A percentile compares a stretch with the other conserved stretches of the same genome.
phyloP scores from a whole-genome alignment of 1,140 invertebrate species.

The Leptinotarsa texana region DNA sequence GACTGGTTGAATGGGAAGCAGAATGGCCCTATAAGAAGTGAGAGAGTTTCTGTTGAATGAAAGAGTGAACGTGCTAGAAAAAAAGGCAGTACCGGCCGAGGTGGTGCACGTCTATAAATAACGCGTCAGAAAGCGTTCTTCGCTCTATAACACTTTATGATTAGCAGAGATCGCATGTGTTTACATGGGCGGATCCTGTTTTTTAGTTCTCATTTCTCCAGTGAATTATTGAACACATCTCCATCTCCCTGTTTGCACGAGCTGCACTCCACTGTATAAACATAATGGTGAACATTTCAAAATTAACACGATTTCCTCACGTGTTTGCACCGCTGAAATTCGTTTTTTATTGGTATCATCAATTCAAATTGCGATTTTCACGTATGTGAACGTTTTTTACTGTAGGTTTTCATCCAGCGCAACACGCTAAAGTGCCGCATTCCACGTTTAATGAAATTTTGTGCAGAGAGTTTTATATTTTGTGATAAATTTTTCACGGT shows the following conservation, averaged over 20 bases:
- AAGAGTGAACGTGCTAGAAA: no score
- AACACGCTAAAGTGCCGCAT: background rate
- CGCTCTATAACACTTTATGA: no score
- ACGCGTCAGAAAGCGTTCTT: accelerated
- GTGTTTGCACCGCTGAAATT: background rate
- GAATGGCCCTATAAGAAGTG: no score
- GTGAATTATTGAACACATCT: no score
- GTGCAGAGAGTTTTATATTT: background rate
- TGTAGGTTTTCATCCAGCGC: background rate
- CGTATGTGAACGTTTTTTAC: background rate
- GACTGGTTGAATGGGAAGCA: no score
- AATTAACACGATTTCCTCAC: background rate
- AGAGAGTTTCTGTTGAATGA: no score
- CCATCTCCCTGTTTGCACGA: no score
- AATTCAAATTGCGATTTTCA: background rate
- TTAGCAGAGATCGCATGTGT: no score
- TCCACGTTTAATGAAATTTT: background rate
- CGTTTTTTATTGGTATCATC: conserved; percentile 6
- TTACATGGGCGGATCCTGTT: no score
- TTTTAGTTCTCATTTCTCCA: no score
- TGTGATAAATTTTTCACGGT: background rate
- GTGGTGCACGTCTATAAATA: no score
- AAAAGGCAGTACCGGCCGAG: no score
- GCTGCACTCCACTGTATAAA: background rate
- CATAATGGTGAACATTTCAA: background rate